phyloP scores from a whole-genome alignment of 2,888 invertebrate genomes.

The Spodoptera littoralis region DNA sequence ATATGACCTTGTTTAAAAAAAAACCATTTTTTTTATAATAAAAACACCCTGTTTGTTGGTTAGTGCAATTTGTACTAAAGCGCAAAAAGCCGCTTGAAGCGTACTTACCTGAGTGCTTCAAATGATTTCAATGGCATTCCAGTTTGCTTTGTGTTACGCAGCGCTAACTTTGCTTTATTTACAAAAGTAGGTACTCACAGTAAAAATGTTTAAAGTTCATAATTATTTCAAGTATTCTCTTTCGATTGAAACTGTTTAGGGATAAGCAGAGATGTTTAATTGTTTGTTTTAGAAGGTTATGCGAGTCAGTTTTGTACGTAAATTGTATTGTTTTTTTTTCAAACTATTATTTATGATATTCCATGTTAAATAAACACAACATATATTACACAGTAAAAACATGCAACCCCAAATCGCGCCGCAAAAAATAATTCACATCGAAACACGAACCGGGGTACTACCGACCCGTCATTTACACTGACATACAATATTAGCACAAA shows the following conservation, averaged over 20 bases:
- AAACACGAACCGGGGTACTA: slow-evolving; percentile 47
- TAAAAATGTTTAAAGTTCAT: too few relatives aligned
- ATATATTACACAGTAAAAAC: slow-evolving; percentile 18
- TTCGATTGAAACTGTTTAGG: too few relatives aligned
- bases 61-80: too few relatives aligned
- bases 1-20: slow-evolving; percentile 42
- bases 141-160: too few relatives aligned
- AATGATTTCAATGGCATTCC: slow-evolving; percentile 20
- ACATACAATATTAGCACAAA: slow-evolving; percentile 53
- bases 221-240: too few relatives aligned
- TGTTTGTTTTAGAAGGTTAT: too few relatives aligned
- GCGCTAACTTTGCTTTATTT: slow-evolving; percentile 3
- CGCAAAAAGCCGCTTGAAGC: slow-evolving; percentile 3
- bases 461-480: slow-evolving; percentile 40
- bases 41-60: too few relatives aligned
- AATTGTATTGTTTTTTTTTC: too few relatives aligned
- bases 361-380: slow-evolving; percentile 3
- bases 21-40: not conserved
- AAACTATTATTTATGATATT: too few relatives aligned
- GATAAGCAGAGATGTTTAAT: too few relatives aligned
- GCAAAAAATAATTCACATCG: slow-evolving; percentile 38
- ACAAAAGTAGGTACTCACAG: too few relatives aligned
- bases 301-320: too few relatives aligned
- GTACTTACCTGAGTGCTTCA: slow-evolving; percentile 7
- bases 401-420: slow-evolving; percentile 32